Percentiles rank a stretch among this genome's conserved stretches.
phyloP scores from a whole-genome alignment of 1,140 invertebrate genomes.

The Macrostomum lignano region DNA sequence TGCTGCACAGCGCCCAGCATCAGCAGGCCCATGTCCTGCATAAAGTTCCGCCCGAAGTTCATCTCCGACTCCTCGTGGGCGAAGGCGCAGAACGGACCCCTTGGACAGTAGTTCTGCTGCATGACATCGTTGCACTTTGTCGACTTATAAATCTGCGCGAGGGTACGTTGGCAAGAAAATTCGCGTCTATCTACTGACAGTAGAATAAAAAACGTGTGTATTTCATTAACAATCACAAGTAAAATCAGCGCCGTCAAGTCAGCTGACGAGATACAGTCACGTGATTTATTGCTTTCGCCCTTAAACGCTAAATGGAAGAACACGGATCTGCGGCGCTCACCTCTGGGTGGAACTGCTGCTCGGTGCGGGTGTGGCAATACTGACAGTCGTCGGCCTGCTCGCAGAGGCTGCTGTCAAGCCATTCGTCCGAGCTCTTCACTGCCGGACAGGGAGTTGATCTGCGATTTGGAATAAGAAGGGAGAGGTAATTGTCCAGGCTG shows the following conservation, averaged over 20 bases:
- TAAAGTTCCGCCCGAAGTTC: slow-evolving; percentile 4
- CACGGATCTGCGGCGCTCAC: slow-evolving; percentile 11
- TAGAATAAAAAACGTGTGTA: not conserved
- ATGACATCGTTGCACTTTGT: slow-evolving; percentile 95
- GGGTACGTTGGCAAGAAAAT: not conserved
- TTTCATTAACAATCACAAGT: slow-evolving; percentile 1
- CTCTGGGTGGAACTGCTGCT: slow-evolving; percentile 96
- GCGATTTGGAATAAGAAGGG: too few relatives aligned
- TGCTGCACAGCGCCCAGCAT: too few relatives aligned
- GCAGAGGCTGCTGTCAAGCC: slow-evolving; percentile 82
- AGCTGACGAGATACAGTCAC: too few relatives aligned
- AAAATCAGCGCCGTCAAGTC: too few relatives aligned
- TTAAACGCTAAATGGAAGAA: too few relatives aligned
- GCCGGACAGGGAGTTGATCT: slow-evolving; percentile 93
- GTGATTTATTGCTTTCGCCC: not conserved
- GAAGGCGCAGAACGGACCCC: slow-evolving; percentile 91
- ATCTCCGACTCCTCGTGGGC: slow-evolving; percentile 56
- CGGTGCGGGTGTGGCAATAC: slow-evolving; percentile 91
- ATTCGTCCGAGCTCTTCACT: slow-evolving; percentile 92
- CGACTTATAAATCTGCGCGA: slow-evolving; percentile 61
- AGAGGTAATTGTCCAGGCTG: too few relatives aligned
- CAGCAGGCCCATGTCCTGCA: not conserved
- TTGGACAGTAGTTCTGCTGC: slow-evolving; percentile 75
- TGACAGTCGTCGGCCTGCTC: slow-evolving; percentile 69
- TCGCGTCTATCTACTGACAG: too few relatives aligned